Conservation (phyloP, 2,113 vertebrate genomes). For the Amphilophus citrinellus region DNA sequence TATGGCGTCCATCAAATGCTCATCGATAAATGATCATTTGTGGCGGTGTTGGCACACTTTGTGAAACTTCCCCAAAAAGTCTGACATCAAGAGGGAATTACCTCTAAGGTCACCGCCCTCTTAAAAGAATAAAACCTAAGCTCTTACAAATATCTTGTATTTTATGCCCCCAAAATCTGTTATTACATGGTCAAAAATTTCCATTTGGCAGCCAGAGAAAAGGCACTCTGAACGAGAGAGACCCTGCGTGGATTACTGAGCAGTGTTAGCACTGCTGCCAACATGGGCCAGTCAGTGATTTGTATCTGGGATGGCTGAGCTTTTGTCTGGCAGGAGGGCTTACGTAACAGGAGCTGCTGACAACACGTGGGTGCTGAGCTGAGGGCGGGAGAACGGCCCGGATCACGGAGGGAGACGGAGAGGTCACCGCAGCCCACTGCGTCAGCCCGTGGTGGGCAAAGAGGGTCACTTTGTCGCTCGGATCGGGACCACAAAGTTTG, state of each 20-base stretch:
- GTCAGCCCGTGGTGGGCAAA: slow-evolving; percentile 21
- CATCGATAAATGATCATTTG: background rate
- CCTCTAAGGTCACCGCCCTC: background rate
- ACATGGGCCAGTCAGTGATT: slow-evolving; percentile 59
- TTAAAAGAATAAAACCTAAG: background rate
- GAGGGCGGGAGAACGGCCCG: slow-evolving; percentile 62
- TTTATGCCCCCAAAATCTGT: background rate
- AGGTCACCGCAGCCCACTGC: slow-evolving; percentile 64
- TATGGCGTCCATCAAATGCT: background rate
- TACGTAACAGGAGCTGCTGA: slow-evolving; percentile 76
- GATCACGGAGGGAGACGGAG: slow-evolving; percentile 61
- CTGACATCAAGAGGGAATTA: background rate
- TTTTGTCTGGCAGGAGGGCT: slow-evolving; percentile 75
- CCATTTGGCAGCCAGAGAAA: background rate
- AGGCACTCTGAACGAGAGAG: background rate
- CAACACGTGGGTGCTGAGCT: slow-evolving; percentile 76
- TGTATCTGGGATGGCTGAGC: slow-evolving; percentile 68
- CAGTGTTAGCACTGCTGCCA: slow-evolving; percentile 41
- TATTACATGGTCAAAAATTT: background rate
- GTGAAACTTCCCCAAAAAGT: background rate
- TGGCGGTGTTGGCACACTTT: background rate
- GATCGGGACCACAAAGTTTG: slow-evolving; percentile 6
- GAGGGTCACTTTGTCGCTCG: slow-evolving; percentile 21
- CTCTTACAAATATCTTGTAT: background rate
- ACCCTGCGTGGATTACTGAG: slow-evolving; percentile 43